Evolutionary conservation across 2,113 vertebrate species (phyloP).

Genomic region (Climacteris rufus): DNA sequence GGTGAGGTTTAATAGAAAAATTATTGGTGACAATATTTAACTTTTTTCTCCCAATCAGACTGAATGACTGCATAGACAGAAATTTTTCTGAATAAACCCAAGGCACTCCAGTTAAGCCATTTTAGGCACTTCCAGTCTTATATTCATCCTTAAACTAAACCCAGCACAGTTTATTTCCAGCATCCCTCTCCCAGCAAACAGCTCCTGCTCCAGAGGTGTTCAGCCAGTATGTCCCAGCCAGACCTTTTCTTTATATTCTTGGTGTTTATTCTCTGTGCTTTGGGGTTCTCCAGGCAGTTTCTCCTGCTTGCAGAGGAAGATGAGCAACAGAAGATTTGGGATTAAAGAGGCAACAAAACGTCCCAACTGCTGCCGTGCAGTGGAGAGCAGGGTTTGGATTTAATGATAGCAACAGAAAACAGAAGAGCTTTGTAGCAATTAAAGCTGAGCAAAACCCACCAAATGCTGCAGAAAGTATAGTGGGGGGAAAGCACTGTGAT

Average conservation of each 20-base stretch:
- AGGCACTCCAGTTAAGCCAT: accelerated
- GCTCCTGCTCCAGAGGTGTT: background rate
- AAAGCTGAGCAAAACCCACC: background rate
- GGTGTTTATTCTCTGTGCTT: background rate
- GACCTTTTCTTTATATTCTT: background rate
- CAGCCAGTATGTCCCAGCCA: background rate
- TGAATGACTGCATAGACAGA: background rate
- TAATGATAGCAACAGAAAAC: background rate
- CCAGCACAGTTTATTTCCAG: background rate
- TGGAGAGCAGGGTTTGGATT: background rate
- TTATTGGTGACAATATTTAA: background rate
- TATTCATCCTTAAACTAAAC: background rate
- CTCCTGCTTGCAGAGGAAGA: background rate
- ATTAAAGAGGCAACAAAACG: background rate
- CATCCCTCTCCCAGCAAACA: background rate
- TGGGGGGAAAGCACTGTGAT: background rate
- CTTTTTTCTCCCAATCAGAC: background rate
- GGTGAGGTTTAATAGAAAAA: background rate
- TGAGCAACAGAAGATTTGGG: background rate
- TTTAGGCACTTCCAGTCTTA: background rate
- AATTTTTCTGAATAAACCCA: background rate
- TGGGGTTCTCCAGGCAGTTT: background rate
- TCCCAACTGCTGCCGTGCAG: accelerated
- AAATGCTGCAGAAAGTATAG: background rate
- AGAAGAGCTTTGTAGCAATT: background rate